These are phyloP conservation scores for Bilobella aurantiaca DNA, from an alignment of 1,140 invertebrate genomes.

Conservation along the genomic window DNA sequence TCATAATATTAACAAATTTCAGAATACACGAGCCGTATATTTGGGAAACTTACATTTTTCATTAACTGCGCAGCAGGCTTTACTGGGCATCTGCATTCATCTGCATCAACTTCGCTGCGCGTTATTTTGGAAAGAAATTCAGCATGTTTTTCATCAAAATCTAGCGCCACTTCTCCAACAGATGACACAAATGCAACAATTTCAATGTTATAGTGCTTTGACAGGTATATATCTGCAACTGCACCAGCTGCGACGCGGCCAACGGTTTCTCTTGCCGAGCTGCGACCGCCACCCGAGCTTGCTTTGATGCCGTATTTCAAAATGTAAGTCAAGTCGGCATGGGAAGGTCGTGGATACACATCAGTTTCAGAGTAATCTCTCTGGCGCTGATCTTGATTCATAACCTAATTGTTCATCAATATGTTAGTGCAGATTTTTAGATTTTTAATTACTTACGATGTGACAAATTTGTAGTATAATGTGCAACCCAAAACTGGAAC, in stretches of 20 bases:
- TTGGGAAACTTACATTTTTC: neutral
- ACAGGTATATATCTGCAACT: neutral
- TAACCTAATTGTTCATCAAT: neutral
- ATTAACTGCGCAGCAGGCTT: neutral
- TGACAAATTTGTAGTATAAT: too few relatives aligned
- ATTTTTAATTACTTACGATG: neutral
- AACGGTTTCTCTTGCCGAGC: conserved; percentile 3
- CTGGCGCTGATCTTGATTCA: neutral
- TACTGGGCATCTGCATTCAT: neutral
- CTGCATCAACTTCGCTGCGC: neutral
- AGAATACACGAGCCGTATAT: neutral
- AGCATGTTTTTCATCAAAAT: neutral
- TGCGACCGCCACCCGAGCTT: neutral
- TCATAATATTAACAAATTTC: neutral
- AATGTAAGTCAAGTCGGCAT: neutral
- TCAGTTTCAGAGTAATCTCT: neutral
- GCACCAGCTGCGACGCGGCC: neutral
- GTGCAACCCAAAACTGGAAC: too few relatives aligned
- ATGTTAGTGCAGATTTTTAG: neutral
- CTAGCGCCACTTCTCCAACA: neutral
- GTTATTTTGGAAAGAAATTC: neutral
- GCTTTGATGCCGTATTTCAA: conserved; percentile 5
- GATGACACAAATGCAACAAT: conserved; percentile 1
- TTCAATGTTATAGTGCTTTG: neutral
- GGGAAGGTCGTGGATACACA: neutral